Conservation (phyloP, 2,888 invertebrate species). For the Conops quadrifasciatus region DNA sequence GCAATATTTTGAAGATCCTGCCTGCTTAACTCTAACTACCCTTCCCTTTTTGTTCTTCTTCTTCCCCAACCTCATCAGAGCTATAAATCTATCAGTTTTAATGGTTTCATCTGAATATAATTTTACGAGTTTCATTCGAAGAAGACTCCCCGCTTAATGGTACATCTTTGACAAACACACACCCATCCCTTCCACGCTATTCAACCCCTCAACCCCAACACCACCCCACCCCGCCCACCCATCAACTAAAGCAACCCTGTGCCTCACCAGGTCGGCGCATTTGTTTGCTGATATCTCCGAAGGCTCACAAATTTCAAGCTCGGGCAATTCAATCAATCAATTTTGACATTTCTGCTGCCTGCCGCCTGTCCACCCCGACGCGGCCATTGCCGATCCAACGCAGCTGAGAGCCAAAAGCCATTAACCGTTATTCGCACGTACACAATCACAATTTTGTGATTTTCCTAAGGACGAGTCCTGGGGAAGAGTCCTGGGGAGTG, state of each 20-base stretch:
- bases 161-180: background rate
- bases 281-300: conserved; percentile 53
- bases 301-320: conserved; percentile 64
- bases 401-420: conserved; percentile 42
- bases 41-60: background rate
- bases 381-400: conserved; percentile 2
- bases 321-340: conserved; percentile 65
- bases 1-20: background rate
- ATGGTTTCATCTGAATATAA: conserved; percentile 63
- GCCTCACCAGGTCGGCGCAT: background rate
- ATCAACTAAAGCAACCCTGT: background rate
- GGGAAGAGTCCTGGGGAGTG: conserved; percentile 4
- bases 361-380: conserved; percentile 40
- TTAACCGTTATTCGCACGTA: conserved; percentile 60
- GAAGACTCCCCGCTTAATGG: conserved; percentile 31
- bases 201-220: too few species aligned
- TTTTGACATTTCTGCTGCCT: conserved; percentile 55
- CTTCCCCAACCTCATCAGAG: conserved; percentile 45
- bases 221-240: background rate
- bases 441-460: conserved; percentile 57
- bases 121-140: conserved; percentile 60
- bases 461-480: conserved; percentile 34
- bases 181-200: conserved; percentile 5
- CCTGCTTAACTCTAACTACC: conserved; percentile 22
- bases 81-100: conserved; percentile 64